These are phyloP conservation scores for Parthenolecanium corni DNA, from an alignment of 2,888 invertebrate genomes.

Conservation along the genomic window DNA sequence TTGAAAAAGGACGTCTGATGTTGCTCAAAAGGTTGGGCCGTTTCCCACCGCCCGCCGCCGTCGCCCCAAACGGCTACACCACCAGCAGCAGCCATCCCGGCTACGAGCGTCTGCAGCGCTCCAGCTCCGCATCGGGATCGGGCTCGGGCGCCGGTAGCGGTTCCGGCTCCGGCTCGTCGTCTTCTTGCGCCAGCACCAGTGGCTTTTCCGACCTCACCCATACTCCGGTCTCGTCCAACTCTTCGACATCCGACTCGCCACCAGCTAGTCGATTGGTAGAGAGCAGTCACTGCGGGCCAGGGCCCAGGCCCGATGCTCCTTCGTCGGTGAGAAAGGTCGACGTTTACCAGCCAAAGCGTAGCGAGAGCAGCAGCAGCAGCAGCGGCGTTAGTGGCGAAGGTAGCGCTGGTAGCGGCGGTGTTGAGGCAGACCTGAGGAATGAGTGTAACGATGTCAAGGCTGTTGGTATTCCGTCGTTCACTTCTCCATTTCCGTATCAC, in stretches of 20 bases:
- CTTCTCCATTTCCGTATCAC: background rate
- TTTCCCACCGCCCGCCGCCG: background rate
- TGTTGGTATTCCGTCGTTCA: background rate
- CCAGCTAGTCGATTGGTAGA: background rate
- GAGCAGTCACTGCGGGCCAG: background rate
- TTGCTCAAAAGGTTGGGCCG: conserved; percentile 2
- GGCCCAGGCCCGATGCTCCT: background rate
- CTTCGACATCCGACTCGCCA: conserved; percentile 7
- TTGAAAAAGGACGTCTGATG: background rate
- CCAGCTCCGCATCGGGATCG: background rate
- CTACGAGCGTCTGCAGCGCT: background rate
- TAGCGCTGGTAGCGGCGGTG: background rate
- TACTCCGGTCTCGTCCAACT: conserved; percentile 6
- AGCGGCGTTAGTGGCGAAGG: background rate
- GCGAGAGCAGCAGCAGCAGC: background rate
- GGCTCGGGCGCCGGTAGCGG: background rate
- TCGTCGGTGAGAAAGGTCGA: background rate
- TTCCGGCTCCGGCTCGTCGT: background rate
- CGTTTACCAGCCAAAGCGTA: background rate
- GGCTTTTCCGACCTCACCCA: conserved; percentile 15
- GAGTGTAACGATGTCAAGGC: no score
- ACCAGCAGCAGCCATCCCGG: background rate
- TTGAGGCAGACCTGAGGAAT: no score
- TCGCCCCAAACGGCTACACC: no score
- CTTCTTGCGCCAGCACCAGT: conserved; percentile 8